Evolutionary conservation across 2,888 invertebrate genomes (phyloP).

Genomic region (Ophraella communa): DNA sequence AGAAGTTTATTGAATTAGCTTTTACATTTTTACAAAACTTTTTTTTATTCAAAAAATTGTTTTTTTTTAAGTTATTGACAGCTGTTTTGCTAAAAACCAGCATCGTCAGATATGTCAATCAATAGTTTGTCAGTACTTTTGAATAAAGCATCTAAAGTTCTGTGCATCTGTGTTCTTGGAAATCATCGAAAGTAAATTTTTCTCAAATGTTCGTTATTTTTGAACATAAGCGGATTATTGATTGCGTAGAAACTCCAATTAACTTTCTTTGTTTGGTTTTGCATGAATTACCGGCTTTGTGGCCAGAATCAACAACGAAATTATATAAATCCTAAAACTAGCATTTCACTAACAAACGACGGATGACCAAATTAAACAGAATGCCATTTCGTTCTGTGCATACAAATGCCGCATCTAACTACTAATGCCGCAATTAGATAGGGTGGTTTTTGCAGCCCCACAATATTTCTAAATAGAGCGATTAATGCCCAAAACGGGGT

Average conservation of each 20-base stretch:
- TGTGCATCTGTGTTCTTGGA: no score
- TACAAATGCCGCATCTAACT: slow-evolving; percentile 23
- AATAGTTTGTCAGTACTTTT: no score
- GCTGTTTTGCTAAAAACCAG: no score
- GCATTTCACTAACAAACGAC: slow-evolving; percentile 23
- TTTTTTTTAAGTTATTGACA: no score
- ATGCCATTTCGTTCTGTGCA: slow-evolving; percentile 17
- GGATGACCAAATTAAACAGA: slow-evolving; percentile 20
- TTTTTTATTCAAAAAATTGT: no score
- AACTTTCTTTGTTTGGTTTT: slow-evolving; percentile 1
- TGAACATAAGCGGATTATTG: no score
- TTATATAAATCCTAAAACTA: slow-evolving; percentile 19
- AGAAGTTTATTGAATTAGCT: no score
- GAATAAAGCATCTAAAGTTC: no score
- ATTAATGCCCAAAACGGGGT: neutral
- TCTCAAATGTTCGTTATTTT: no score
- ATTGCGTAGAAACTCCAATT: neutral
- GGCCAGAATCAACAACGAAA: slow-evolving; percentile 6
- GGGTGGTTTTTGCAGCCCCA: neutral
- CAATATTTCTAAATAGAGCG: neutral
- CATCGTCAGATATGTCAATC: no score
- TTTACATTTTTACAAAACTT: no score
- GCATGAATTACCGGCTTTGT: neutral
- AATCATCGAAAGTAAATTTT: no score
- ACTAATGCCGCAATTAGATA: slow-evolving; percentile 17